Conservation (phyloP, 23 tunicate species). For the Phallusia fumigata region DNA sequence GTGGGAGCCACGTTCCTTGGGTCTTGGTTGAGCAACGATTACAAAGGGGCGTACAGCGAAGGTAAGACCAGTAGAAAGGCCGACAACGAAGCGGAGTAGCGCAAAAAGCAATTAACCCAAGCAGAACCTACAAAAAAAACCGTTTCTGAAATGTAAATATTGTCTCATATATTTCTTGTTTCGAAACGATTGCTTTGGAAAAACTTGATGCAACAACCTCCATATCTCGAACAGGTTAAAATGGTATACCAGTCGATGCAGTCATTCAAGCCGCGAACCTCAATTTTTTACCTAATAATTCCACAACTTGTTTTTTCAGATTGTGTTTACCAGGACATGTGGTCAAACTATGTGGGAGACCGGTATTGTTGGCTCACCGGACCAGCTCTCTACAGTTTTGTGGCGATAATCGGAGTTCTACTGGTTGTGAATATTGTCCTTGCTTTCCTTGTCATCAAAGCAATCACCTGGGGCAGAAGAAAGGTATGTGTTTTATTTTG, state of each 20-base stretch:
- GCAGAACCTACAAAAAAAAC: not conserved
- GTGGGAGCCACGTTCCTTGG: slow-evolving; percentile 25
- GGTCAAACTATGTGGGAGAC: slow-evolving; percentile 48
- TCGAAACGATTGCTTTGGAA: too few species aligned
- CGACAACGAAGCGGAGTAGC: too few species aligned
- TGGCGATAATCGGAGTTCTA: slow-evolving; percentile 34
- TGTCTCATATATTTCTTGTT: too few species aligned
- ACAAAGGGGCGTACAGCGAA: not conserved
- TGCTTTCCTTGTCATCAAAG: slow-evolving; percentile 41
- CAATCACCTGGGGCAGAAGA: slow-evolving; percentile 60
- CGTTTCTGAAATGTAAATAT: too few species aligned
- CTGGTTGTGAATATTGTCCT: slow-evolving; percentile 33
- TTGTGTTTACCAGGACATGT: slow-evolving; percentile 28
- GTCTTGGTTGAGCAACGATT: not conserved
- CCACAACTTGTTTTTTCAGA: slow-evolving; percentile 4
- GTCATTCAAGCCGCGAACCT: too few species aligned
- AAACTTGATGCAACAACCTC: too few species aligned
- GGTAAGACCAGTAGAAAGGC: not conserved
- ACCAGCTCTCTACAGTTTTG: slow-evolving; percentile 25
- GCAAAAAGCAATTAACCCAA: too few species aligned
- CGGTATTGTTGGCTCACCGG: slow-evolving; percentile 60
- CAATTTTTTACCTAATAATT: too few species aligned
- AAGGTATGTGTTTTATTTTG: slow-evolving; percentile 15
- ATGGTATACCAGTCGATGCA: too few species aligned
- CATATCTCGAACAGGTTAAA: too few species aligned